phyloP scores from a whole-genome alignment of 2,888 invertebrate genomes.

The Apomyelois bistriatella region DNA sequence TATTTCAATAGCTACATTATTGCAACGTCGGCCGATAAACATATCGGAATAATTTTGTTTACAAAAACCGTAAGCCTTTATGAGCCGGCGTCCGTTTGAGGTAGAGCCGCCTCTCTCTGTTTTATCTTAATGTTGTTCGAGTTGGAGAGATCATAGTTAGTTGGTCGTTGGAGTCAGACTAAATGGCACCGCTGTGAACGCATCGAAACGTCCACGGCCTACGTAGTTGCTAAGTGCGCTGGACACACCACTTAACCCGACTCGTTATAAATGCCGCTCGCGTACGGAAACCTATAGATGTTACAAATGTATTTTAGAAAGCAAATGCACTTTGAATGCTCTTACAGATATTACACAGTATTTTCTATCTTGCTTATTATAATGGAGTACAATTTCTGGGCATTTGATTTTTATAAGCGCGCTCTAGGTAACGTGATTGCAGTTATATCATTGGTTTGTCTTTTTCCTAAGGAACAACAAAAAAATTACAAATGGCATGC shows the following conservation, averaged over 20 bases:
- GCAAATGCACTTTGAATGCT: background rate
- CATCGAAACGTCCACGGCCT: slow-evolving; percentile 7
- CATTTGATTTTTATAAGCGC: no score
- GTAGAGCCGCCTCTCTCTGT: slow-evolving; percentile 21
- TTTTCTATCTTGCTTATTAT: background rate
- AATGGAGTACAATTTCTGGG: no score
- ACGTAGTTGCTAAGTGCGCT: slow-evolving; percentile 12
- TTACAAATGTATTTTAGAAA: slow-evolving; percentile 4
- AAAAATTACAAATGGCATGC: no score
- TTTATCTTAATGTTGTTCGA: background rate
- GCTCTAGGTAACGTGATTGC: no score
- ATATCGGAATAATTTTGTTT: slow-evolving; percentile 35
- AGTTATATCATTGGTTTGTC: no score
- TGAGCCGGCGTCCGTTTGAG: slow-evolving; percentile 13
- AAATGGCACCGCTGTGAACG: slow-evolving; percentile 25
- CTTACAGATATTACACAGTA: background rate
- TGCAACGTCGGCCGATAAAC: slow-evolving; percentile 27
- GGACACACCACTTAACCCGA: background rate
- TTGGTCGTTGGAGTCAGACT: slow-evolving; percentile 23
- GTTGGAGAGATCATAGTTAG: slow-evolving; percentile 11
- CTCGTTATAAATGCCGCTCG: background rate
- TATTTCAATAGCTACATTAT: slow-evolving; percentile 27
- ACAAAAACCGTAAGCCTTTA: slow-evolving; percentile 29
- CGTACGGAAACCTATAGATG: slow-evolving; percentile 3
- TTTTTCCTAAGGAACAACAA: no score